Base-by-base conservation (phyloP, 2,797 vertebrate genomes). In the Chromobotia macracanthus region DNA sequence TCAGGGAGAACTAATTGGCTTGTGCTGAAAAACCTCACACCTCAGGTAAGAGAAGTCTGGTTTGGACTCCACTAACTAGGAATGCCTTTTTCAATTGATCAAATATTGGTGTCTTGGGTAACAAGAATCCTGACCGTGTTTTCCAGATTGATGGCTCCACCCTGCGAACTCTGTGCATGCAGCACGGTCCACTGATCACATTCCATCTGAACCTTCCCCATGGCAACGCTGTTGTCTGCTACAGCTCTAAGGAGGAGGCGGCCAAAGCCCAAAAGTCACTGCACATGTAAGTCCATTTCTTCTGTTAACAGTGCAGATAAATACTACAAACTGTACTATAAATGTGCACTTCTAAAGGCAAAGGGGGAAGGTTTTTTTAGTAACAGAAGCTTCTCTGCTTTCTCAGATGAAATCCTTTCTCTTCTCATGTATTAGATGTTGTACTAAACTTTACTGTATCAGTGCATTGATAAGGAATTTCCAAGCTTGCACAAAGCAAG, bases 1-100 rank as follows among this genome's bases (percentile, higher is more conserved):
- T 98, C 97, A 97, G 97, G 95, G 93, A 97, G 97, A 97, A 96
- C 94, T 87, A 97, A 97, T 92, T 98, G 97, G 96, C 97, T 99
- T 79, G 97, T 99, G 94, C 94, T 99, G 98, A 98, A 90, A 99
- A n/a, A 99, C 96, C 97, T 99, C 90, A 99, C 97, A 92, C 97
- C 97, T 95, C 97, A 99, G 97, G 97, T 99, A 89, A 89, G 7
- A 25, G 5, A 41, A 31, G 5, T 12, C 16, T n/a, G 16, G 25
- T 68, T 44, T 48, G 25, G n/a, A 21, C n/a, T 48, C 19, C 11
- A 23, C 10, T 1, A 11, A 55, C 23, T 31, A 23, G 15, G 56
- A 25, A 6, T 28, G 13, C 28, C 15, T 9, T 25, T 31, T 23
- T 12, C 3, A 10, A n/a, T 35, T 44, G 12, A 35, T 61, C 28